Evolutionary conservation across 2,888 invertebrate species (phyloP).

Genomic region (Tortrix viridana): DNA sequence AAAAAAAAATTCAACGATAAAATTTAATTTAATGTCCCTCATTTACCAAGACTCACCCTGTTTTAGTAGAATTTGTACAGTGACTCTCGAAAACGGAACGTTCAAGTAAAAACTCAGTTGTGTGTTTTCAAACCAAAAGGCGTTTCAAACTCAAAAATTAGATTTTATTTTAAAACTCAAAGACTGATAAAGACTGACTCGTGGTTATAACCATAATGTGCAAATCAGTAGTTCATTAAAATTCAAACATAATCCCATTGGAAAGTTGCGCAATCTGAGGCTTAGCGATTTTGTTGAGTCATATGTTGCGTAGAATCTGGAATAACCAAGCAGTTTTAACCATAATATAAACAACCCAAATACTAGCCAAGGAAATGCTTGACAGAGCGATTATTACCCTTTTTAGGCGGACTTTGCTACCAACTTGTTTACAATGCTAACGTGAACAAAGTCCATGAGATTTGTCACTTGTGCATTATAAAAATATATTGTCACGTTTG

Average conservation of each 20-base stretch:
- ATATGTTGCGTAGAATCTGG: slow-evolving; percentile 8
- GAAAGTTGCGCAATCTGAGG: slow-evolving; percentile 9
- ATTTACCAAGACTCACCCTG: too few species aligned
- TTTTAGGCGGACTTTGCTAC: slow-evolving; percentile 17
- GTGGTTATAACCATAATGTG: slow-evolving; percentile 25
- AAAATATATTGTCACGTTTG: not conserved
- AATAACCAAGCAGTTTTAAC: slow-evolving; percentile 13
- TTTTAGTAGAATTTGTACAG: too few species aligned
- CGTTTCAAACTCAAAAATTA: slow-evolving; percentile 1
- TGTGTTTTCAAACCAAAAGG: not conserved
- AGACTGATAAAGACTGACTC: slow-evolving; percentile 2
- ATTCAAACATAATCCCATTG: slow-evolving; percentile 20
- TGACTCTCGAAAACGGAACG: too few species aligned
- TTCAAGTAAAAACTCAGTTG: too few species aligned
- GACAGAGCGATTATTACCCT: not conserved
- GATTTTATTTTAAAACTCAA: not conserved
- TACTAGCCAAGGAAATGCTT: not conserved
- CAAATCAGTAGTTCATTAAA: slow-evolving; percentile 21
- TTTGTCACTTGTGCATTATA: not conserved
- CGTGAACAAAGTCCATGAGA: slow-evolving; percentile 10
- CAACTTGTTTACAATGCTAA: not conserved
- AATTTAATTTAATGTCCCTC: too few species aligned
- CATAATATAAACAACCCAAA: slow-evolving; percentile 7
- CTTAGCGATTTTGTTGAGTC: not conserved
- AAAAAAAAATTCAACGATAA: too few species aligned